Percentiles rank a stretch among this genome's conserved stretches.
phyloP scores from a whole-genome alignment of 2,113 vertebrate genomes.

The Hemiprocne comata region DNA sequence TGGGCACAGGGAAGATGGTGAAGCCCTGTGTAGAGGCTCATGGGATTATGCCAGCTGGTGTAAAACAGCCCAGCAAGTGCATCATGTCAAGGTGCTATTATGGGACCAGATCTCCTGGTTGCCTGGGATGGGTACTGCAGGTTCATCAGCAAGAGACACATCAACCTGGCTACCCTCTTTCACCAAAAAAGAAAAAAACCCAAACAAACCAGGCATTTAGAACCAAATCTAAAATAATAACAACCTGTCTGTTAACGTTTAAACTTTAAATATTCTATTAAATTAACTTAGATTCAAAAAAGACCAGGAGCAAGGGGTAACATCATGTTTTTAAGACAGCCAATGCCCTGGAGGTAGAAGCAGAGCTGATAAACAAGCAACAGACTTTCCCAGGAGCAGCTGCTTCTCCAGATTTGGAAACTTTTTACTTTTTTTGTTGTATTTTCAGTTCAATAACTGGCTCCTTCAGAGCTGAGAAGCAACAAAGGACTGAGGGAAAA shows the following conservation, averaged over 20 bases:
- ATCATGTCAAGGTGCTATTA: accelerated
- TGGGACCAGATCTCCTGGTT: background rate
- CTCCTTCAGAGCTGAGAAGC: background rate
- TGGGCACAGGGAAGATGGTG: background rate
- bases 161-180: background rate
- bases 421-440: background rate
- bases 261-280: background rate
- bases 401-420: background rate
- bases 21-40: background rate
- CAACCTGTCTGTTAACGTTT: background rate
- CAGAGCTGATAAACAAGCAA: background rate
- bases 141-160: background rate
- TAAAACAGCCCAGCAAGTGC: background rate
- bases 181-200: accelerated
- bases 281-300: background rate
- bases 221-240: background rate
- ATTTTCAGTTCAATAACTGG: background rate
- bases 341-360: background rate
- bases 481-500: background rate
- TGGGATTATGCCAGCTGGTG: background rate
- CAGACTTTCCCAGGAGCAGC: background rate
- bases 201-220: background rate
- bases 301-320: background rate
- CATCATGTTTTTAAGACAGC: background rate
- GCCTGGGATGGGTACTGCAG: background rate